phyloP scores from a whole-genome alignment of 1,140 invertebrate species.

The Caligus rogercresseyi region DNA sequence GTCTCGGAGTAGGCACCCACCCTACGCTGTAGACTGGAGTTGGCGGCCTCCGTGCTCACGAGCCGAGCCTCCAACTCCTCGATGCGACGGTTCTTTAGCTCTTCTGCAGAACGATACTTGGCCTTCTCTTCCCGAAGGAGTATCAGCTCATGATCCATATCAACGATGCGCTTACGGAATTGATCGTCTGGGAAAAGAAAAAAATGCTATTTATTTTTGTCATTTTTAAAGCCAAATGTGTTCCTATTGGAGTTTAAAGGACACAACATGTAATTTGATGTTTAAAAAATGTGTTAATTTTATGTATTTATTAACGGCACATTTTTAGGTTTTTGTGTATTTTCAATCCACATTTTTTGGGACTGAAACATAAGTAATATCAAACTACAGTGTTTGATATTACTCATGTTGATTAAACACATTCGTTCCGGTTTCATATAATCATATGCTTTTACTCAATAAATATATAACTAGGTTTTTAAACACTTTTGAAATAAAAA shows the following conservation, averaged over 20 bases:
- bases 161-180: slow-evolving; percentile 40
- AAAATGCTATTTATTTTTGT: neutral
- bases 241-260: too few species aligned
- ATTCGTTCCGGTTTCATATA: too few species aligned
- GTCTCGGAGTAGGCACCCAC: neutral
- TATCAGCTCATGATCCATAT: slow-evolving; percentile 46
- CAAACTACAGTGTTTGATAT: too few species aligned
- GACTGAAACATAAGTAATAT: too few species aligned
- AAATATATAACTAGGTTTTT: too few species aligned
- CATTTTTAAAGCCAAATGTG: too few species aligned
- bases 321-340: too few species aligned
- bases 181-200: slow-evolving; percentile 36
- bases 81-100: slow-evolving; percentile 40
- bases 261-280: slow-evolving; percentile 2
- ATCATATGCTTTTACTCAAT: too few species aligned
- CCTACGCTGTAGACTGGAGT: slow-evolving; percentile 17
- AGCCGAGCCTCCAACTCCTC: slow-evolving; percentile 23
- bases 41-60: slow-evolving; percentile 24
- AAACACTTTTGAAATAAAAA: too few species aligned
- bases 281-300: neutral
- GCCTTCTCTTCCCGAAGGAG: slow-evolving; percentile 43
- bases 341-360: too few species aligned
- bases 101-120: slow-evolving; percentile 39
- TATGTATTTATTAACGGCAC: too few species aligned
- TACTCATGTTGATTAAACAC: too few species aligned